These are phyloP conservation scores for Notechis scutatus DNA, from an alignment of 2,113 vertebrate genomes.

Conservation along the genomic window DNA sequence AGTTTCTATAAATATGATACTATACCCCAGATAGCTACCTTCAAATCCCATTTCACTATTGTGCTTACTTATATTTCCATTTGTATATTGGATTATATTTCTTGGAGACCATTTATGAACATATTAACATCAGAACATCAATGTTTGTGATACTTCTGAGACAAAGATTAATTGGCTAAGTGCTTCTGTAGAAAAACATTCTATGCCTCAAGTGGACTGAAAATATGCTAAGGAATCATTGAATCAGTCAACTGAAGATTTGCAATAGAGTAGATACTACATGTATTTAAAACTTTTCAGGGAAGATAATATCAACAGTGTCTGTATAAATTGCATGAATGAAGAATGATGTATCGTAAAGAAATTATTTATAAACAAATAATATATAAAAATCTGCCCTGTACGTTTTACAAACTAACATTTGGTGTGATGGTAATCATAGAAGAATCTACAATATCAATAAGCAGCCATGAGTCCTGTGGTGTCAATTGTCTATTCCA, in stretches of 20 bases:
- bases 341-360: neutral
- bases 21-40: neutral
- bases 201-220: neutral
- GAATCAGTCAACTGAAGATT: too few species aligned
- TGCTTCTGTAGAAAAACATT: neutral
- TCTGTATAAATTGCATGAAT: neutral
- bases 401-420: neutral
- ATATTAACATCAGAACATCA: conserved; percentile 2
- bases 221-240: neutral
- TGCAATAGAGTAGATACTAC: neutral
- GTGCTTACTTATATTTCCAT: neutral
- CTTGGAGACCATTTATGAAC: conserved; percentile 1
- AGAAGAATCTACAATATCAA: neutral
- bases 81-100: neutral
- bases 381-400: neutral
- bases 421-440: neutral
- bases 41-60: neutral
- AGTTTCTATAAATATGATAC: neutral
- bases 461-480: too few species aligned
- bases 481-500: neutral
- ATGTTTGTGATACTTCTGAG: neutral
- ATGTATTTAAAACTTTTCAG: neutral
- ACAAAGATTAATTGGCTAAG: neutral
- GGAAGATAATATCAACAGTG: neutral
- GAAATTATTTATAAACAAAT: neutral